These are phyloP conservation scores for Scopus umbretta DNA, from an alignment of 2,113 vertebrate species.

Conservation along the genomic window DNA sequence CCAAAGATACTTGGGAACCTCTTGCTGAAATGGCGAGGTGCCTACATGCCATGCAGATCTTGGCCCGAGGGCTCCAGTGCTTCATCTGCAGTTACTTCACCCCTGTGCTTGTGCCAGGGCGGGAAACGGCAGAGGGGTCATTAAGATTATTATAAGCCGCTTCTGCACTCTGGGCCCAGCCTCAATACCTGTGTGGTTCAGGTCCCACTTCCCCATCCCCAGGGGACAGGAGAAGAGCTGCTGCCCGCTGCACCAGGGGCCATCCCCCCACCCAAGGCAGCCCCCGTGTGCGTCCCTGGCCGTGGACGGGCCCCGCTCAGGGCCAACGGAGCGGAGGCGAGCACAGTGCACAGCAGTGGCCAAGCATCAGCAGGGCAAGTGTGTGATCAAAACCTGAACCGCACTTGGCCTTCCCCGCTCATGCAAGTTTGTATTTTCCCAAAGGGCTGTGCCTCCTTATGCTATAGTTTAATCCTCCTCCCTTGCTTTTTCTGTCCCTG, in stretches of 20 bases:
- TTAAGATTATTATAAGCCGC: background rate
- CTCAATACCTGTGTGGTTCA: background rate
- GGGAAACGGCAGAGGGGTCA: accelerated
- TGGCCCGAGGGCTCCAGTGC: background rate
- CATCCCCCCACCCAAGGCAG: background rate
- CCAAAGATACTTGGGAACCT: background rate
- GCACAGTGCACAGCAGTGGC: accelerated
- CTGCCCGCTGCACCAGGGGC: background rate
- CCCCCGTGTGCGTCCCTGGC: background rate
- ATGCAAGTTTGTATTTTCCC: background rate
- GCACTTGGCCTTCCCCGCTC: background rate
- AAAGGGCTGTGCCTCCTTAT: background rate
- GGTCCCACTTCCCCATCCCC: background rate
- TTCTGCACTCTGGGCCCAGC: background rate
- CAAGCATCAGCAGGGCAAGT: accelerated
- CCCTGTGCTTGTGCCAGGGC: background rate
- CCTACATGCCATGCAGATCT: background rate
- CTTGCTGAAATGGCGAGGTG: background rate
- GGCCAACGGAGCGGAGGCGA: background rate
- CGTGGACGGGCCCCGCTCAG: accelerated
- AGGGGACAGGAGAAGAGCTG: background rate
- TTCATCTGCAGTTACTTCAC: background rate
- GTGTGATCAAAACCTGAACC: background rate
- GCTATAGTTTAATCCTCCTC: background rate
- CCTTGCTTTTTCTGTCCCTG: background rate